Evolutionary conservation across 1,140 invertebrate species (phyloP).

Genomic region (Eupeodes corollae): DNA sequence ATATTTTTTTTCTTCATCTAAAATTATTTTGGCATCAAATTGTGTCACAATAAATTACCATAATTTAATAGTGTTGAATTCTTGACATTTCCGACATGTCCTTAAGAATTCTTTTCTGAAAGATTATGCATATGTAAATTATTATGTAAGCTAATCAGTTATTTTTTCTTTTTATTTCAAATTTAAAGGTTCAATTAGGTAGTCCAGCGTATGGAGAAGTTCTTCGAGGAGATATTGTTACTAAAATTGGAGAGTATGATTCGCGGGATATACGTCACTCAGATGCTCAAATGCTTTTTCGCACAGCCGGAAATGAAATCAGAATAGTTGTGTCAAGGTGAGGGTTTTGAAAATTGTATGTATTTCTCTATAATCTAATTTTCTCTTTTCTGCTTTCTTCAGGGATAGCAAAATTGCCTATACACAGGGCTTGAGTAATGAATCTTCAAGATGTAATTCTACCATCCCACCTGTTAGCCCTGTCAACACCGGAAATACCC

Average conservation of each 20-base stretch:
- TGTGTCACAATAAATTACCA: too few species aligned
- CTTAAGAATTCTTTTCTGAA: too few species aligned
- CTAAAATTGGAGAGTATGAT: conserved; percentile 80
- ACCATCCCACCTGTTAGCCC: conserved; percentile 22
- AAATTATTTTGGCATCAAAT: too few species aligned
- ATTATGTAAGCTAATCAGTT: conserved; percentile 1
- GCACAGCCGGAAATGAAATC: conserved; percentile 60
- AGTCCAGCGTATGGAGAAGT: conserved; percentile 72
- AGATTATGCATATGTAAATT: too few species aligned
- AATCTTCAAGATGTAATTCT: conserved; percentile 19
- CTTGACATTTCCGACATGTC: too few species aligned
- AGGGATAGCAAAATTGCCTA: conserved; percentile 36
- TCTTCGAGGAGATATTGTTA: conserved; percentile 77
- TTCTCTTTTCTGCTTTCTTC: neutral
- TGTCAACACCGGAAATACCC: conserved; percentile 10
- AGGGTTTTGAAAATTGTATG: neutral
- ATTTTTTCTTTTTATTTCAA: conserved; percentile 8
- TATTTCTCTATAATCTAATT: neutral
- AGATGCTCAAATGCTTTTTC: conserved; percentile 81
- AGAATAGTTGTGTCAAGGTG: conserved; percentile 42
- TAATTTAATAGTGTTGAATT: too few species aligned
- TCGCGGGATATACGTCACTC: conserved; percentile 73
- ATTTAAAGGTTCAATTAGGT: conserved; percentile 46
- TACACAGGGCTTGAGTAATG: conserved; percentile 25
- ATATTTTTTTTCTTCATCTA: too few species aligned